Conservation (phyloP, 2,797 vertebrate genomes). For the Zalophus californianus region DNA sequence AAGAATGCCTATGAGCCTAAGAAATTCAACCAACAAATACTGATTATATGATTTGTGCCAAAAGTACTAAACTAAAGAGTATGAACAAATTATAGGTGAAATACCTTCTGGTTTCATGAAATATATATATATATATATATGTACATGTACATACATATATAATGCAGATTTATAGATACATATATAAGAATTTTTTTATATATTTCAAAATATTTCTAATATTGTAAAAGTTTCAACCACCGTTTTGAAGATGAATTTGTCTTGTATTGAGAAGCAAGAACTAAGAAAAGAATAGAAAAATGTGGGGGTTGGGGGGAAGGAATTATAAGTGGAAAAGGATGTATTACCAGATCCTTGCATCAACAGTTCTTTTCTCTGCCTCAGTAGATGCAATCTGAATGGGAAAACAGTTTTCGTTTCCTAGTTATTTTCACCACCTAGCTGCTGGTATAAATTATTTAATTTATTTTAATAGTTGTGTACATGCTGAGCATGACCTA, state of each 20-base stretch:
- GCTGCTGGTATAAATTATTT: constrained; percentile 53
- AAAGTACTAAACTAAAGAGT: neutral
- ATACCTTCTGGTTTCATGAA: neutral
- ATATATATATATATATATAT: neutral
- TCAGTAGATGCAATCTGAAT: neutral
- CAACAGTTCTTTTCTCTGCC: neutral
- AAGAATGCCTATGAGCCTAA: neutral
- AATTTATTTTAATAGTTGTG: neutral
- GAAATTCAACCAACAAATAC: neutral
- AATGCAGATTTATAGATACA: neutral
- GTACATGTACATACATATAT: neutral
- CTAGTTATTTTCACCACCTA: constrained; percentile 33
- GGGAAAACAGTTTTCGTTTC: neutral
- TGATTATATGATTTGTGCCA: neutral
- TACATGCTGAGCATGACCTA: neutral
- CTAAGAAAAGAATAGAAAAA: neutral
- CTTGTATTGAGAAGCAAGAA: neutral
- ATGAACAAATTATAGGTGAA: neutral
- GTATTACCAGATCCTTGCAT: neutral
- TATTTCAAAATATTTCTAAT: neutral
- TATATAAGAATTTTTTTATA: neutral
- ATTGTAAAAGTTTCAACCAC: neutral
- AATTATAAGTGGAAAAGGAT: neutral
- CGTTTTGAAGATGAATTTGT: neutral
- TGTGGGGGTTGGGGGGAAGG: neutral